These are phyloP conservation scores for Xyliphius kryptos DNA, from an alignment of 2,113 vertebrate species.

Conservation along the genomic window DNA sequence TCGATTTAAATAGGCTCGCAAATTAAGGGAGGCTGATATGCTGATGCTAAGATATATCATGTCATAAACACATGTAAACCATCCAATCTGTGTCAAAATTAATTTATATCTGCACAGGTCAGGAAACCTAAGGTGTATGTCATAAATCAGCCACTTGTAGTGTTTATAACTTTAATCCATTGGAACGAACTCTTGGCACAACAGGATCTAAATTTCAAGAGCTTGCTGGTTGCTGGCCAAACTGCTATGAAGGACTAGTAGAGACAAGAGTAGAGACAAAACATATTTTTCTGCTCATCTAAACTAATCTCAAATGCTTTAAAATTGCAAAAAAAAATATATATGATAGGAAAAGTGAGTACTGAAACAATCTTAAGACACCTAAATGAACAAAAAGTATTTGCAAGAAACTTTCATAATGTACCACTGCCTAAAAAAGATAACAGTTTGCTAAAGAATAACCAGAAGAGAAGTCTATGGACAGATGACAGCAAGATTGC, in stretches of 20 bases:
- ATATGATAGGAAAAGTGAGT: too few relatives aligned
- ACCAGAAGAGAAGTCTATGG: too few relatives aligned
- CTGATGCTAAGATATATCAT: conserved; percentile 66
- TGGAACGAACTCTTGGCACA: conserved; percentile 67
- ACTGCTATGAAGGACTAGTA: conserved; percentile 23
- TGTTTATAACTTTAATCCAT: conserved; percentile 73
- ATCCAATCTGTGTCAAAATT: conserved; percentile 74
- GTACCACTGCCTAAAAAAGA: too few relatives aligned
- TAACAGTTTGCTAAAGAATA: too few relatives aligned
- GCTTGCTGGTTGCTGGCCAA: conserved; percentile 49
- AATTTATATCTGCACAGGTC: conserved; percentile 77
- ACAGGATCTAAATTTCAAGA: conserved; percentile 58
- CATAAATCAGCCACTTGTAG: conserved; percentile 70
- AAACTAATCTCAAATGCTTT: too few relatives aligned
- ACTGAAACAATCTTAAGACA: too few relatives aligned
- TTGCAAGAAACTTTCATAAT: too few relatives aligned
- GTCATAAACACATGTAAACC: conserved; percentile 74
- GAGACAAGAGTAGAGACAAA: too few relatives aligned
- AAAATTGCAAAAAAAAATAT: too few relatives aligned
- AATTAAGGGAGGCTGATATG: conserved; percentile 63
- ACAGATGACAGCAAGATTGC: too few relatives aligned
- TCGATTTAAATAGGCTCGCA: conserved; percentile 52
- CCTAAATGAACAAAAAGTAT: too few relatives aligned
- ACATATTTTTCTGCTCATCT: too few relatives aligned
- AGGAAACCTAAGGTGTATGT: conserved; percentile 71